These are phyloP conservation scores for Drosophila putrida DNA, from an alignment of 2,888 invertebrate genomes.

Conservation along the genomic window DNA sequence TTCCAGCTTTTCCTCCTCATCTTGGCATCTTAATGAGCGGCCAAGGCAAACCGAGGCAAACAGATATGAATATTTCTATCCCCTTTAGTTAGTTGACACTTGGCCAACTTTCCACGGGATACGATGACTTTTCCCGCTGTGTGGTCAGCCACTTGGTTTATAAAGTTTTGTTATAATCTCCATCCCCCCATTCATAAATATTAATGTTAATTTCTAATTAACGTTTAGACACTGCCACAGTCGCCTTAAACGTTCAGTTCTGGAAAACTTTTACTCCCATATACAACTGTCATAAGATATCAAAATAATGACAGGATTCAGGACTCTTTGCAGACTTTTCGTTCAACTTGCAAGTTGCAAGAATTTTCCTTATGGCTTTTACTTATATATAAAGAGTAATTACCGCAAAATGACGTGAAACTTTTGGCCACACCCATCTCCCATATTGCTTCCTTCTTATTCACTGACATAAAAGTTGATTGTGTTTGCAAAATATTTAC, in stretches of 20 bases:
- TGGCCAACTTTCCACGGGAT: conserved; percentile 19
- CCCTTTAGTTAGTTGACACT: conserved; percentile 27
- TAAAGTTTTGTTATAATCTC: conserved; percentile 14
- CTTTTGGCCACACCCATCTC: conserved; percentile 13
- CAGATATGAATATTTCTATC: conserved; percentile 4
- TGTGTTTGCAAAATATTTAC: conserved; percentile 47
- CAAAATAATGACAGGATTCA: conserved; percentile 17
- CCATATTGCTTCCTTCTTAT: too few species aligned
- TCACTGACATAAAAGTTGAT: conserved; percentile 37
- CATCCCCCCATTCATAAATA: conserved; percentile 35
- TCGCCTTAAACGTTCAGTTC: conserved; percentile 28
- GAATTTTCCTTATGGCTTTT: conserved; percentile 5
- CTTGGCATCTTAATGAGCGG: conserved; percentile 35
- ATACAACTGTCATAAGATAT: conserved; percentile 47
- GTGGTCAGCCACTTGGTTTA: conserved; percentile 40
- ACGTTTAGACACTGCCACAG: conserved; percentile 28
- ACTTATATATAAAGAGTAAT: conserved; percentile 32
- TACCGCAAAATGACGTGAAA: conserved; percentile 45
- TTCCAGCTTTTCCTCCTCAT: not conserved
- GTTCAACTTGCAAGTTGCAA: conserved; percentile 1
- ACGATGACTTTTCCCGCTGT: conserved; percentile 26
- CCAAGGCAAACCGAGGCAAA: conserved; percentile 12
- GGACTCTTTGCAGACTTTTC: not conserved
- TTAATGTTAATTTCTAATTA: conserved; percentile 56
- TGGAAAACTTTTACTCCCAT: conserved; percentile 35